Evolutionary conservation across 2,113 vertebrate genomes (phyloP).

Genomic region (Garra rufa): DNA sequence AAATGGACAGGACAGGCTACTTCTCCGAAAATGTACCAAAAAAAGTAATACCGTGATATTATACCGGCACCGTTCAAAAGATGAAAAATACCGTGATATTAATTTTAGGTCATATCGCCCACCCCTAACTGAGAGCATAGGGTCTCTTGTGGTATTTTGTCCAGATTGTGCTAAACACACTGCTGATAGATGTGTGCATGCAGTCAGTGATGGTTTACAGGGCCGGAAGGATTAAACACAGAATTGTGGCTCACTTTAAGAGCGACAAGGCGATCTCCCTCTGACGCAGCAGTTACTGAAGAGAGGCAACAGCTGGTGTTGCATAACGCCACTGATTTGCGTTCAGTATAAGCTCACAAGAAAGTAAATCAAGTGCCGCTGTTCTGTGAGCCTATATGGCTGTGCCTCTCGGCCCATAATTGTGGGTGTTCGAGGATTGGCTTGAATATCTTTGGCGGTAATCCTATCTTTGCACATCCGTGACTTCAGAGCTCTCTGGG

Average conservation of each 20-base stretch:
- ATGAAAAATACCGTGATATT: no score
- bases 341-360: constrained; percentile 54
- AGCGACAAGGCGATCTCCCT: constrained; percentile 49
- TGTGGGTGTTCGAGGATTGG: constrained; percentile 47
- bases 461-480: constrained; percentile 59
- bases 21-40: no score
- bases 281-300: constrained; percentile 61
- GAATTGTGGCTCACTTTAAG: constrained; percentile 52
- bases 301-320: constrained; percentile 69
- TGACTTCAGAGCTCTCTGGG: constrained; percentile 57
- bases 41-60: no score
- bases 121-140: not conserved
- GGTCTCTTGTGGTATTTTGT: constrained; percentile 10
- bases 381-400: constrained; percentile 49
- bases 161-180: not conserved
- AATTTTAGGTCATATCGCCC: no score
- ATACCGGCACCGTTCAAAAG: no score
- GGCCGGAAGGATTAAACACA: constrained; percentile 8
- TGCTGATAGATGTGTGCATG: constrained; percentile 22
- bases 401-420: constrained; percentile 46
- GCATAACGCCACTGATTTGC: constrained; percentile 60
- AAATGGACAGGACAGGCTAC: no score
- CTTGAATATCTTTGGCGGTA: constrained; percentile 53
- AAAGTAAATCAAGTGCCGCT: constrained; percentile 55
- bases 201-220: not conserved